A percentile compares a stretch with the other conserved stretches of the same genome.
Conservation (phyloP, 2,888 invertebrate species). For the Aricia artaxerxes region DNA sequence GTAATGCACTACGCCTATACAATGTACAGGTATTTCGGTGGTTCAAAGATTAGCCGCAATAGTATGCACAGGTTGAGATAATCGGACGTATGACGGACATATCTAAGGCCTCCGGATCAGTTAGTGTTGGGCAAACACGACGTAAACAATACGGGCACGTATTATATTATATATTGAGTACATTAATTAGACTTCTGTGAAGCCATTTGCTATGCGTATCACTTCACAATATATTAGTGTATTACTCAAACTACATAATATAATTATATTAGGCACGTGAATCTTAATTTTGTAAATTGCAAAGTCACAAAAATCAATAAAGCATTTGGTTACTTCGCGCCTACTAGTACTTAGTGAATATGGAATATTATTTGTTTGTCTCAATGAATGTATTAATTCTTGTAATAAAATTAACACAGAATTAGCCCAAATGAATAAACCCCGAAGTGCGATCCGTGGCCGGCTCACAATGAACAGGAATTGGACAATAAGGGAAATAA, state of each 20-base stretch:
- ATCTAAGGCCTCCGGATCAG: slow-evolving; percentile 32
- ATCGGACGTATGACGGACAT: slow-evolving; percentile 33
- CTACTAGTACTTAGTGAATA: no score
- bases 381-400: background rate
- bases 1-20: background rate
- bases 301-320: background rate
- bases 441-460: background rate
- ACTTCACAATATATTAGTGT: background rate
- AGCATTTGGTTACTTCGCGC: background rate
- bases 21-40: background rate
- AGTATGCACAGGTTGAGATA: slow-evolving; percentile 30
- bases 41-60: slow-evolving; percentile 20
- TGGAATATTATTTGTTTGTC: no score
- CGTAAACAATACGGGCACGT: slow-evolving; percentile 26
- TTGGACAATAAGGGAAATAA: slow-evolving; percentile 61
- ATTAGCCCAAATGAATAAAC: background rate
- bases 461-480: slow-evolving; percentile 42
- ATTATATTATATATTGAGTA: slow-evolving; percentile 22
- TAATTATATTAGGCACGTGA: background rate
- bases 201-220: slow-evolving; percentile 20
- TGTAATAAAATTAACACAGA: background rate
- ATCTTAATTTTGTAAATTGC: background rate
- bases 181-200: slow-evolving; percentile 7
- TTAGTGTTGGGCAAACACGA: slow-evolving; percentile 19
- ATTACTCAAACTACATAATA: background rate